A percentile compares a stretch with the other conserved stretches of the same genome.
Conservation (phyloP, 2,888 invertebrate genomes). For the Clitarchus hookeri region DNA sequence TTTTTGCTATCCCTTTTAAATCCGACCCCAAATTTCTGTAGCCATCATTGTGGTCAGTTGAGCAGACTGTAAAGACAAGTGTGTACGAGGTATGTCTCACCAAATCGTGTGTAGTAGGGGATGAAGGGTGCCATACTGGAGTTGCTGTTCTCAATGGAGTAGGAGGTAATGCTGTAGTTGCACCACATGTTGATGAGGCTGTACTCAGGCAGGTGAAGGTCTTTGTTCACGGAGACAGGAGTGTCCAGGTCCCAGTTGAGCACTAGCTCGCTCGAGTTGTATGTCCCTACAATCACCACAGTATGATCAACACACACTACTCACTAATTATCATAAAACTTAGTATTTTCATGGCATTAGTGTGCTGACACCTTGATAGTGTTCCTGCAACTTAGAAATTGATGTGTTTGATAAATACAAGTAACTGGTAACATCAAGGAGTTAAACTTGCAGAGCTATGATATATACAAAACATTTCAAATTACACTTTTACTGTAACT, state of each 20-base stretch:
- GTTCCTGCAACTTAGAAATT: no score
- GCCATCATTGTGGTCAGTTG: background rate
- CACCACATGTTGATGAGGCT: constrained; percentile 72
- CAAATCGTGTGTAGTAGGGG: constrained; percentile 66
- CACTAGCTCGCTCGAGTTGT: constrained; percentile 74
- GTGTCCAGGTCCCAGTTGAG: constrained; percentile 73
- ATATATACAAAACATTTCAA: no score
- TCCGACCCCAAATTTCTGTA: background rate
- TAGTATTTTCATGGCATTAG: no score
- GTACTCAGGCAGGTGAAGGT: constrained; percentile 81
- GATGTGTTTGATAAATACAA: no score
- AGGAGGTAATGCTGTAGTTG: constrained; percentile 68
- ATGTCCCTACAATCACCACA: constrained; percentile 69
- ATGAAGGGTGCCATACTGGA: constrained; percentile 31
- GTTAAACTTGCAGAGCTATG: no score
- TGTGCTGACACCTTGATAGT: no score
- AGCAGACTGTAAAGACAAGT: background rate
- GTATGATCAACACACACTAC: no score
- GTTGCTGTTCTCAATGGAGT: constrained; percentile 43
- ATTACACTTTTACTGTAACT: no score
- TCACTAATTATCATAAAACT: background rate
- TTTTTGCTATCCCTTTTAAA: background rate
- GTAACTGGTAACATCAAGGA: no score
- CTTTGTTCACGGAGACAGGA: constrained; percentile 75
- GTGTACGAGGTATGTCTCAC: constrained; percentile 55